A percentile compares a stretch with the other conserved stretches of the same genome.
Conservation (phyloP, 2,797 vertebrate species). For the Pithecia hirsuta region DNA sequence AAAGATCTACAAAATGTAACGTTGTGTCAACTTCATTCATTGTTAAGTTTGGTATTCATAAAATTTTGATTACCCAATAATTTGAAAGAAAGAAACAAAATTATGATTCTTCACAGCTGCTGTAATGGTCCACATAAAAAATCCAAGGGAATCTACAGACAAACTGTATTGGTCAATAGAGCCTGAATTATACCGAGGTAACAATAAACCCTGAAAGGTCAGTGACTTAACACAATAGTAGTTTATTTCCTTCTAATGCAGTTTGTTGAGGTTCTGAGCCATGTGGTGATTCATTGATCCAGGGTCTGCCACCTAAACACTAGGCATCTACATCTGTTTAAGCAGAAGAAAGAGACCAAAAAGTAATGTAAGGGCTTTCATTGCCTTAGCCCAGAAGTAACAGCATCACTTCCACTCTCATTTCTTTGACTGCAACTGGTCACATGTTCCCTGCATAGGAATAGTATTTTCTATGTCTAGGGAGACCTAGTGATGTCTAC, state of each 20-base stretch:
- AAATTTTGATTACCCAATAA: slow-evolving; percentile 73
- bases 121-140: slow-evolving; percentile 15
- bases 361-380: not conserved
- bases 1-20: slow-evolving; percentile 62
- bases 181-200: not conserved
- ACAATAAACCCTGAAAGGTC: not conserved
- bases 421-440: not conserved
- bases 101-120: slow-evolving; percentile 42
- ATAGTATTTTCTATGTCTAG: not conserved
- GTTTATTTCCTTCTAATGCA: not conserved
- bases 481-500: not conserved
- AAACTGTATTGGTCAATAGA: not conserved
- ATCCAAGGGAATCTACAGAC: not conserved
- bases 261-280: not conserved
- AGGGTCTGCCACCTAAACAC: not conserved
- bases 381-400: not conserved
- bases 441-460: not conserved
- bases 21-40: slow-evolving; percentile 72
- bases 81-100: slow-evolving; percentile 65
- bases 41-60: slow-evolving; percentile 72
- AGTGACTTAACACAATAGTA: not conserved
- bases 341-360: not conserved
- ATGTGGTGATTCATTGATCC: not conserved
- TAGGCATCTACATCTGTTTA: not conserved
- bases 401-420: not conserved